phyloP scores from a whole-genome alignment of 64 coral and sea anemone species.

The Astreopora myriophthalma region DNA sequence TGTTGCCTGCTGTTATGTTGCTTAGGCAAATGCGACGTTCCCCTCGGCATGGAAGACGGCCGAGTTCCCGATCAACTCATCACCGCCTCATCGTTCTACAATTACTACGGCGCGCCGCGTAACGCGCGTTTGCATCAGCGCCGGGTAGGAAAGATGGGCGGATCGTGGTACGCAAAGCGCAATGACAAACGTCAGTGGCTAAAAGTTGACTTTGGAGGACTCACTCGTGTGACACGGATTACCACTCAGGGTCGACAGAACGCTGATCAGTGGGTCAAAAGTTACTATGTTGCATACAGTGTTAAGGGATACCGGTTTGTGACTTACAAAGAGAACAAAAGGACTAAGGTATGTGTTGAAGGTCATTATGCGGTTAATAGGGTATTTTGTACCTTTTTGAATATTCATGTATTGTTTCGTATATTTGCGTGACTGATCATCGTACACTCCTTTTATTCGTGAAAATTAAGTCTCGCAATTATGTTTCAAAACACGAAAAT shows the following conservation, averaged over 20 bases:
- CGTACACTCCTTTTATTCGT: too few species aligned
- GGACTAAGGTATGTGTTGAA: conserved; percentile 43
- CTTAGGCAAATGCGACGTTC: conserved; percentile 57
- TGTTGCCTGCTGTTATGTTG: not conserved
- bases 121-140: conserved; percentile 71
- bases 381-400: not conserved
- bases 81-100: conserved; percentile 80
- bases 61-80: conserved; percentile 79
- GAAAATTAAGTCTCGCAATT: too few species aligned
- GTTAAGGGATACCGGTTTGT: conserved; percentile 66
- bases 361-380: not conserved
- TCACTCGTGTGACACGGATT: conserved; percentile 51
- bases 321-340: conserved; percentile 47
- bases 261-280: conserved; percentile 74
- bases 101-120: conserved; percentile 66
- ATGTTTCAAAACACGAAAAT: too few species aligned
- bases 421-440: too few species aligned
- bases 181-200: conserved; percentile 74
- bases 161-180: conserved; percentile 69
- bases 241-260: conserved; percentile 87
- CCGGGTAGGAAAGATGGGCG: conserved; percentile 41
- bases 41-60: conserved; percentile 79
- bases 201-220: conserved; percentile 79
- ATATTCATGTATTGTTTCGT: too few species aligned
- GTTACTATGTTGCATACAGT: conserved; percentile 78